Conservation (phyloP, 2,888 invertebrate genomes). For the Cinara cedri region DNA sequence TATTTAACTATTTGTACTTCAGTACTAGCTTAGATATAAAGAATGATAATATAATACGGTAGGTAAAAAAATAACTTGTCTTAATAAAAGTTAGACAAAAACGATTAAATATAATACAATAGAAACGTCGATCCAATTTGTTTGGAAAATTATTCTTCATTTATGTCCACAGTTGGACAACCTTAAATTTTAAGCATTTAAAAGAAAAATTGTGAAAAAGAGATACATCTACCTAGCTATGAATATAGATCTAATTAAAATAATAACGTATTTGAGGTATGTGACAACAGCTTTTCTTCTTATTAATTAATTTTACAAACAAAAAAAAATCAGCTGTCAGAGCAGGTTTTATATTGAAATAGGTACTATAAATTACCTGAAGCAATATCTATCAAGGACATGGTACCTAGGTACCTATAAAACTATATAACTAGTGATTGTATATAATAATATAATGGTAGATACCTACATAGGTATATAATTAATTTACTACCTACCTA, state of each 20-base stretch:
- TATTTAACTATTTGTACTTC: neutral
- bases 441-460: slow-evolving; percentile 2
- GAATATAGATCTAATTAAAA: neutral
- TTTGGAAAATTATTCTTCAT: neutral
- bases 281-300: neutral
- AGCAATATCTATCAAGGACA: slow-evolving; percentile 40
- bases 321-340: slow-evolving; percentile 9
- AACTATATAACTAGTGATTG: neutral
- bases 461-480: neutral
- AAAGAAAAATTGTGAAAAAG: neutral
- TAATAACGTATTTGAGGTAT: slow-evolving; percentile 8
- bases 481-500: slow-evolving; percentile 1
- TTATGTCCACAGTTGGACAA: neutral
- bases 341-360: slow-evolving; percentile 22
- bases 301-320: slow-evolving; percentile 12
- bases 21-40: no score
- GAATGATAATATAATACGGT: neutral
- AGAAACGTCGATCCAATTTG: neutral
- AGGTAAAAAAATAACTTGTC: slow-evolving; percentile 2
- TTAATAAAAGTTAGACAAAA: neutral
- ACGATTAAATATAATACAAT: neutral
- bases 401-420: neutral
- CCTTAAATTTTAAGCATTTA: no score
- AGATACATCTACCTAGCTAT: no score
- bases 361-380: slow-evolving; percentile 20